A percentile compares a stretch with the other conserved stretches of the same genome.
phyloP scores from a whole-genome alignment of 2,113 vertebrate species.

The Caracal caracal region DNA sequence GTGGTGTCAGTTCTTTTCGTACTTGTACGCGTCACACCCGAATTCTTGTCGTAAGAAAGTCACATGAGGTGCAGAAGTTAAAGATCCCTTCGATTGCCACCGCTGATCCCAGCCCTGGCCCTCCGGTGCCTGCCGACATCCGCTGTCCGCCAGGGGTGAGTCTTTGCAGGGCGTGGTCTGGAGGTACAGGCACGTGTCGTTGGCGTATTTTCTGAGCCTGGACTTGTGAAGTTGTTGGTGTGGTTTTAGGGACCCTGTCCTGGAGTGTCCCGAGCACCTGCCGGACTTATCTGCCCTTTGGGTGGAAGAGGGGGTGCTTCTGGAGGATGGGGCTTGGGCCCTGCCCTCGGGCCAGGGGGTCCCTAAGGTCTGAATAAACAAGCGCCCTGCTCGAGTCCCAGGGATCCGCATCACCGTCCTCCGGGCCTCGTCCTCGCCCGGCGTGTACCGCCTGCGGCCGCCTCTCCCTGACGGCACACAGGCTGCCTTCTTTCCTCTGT shows the following conservation, averaged over 20 bases:
- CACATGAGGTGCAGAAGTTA: not conserved
- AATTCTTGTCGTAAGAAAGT: not conserved
- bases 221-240: not conserved
- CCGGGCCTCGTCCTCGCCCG: rapidly evolving
- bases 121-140: not conserved
- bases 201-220: not conserved
- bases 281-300: not conserved
- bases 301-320: not conserved
- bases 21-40: rapidly evolving
- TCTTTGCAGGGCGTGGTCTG: not conserved
- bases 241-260: no score
- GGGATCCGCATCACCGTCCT: rapidly evolving
- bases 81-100: not conserved
- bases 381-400: not conserved
- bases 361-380: not conserved
- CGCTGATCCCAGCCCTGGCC: not conserved
- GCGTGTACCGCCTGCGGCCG: no score
- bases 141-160: not conserved
- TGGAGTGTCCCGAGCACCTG: no score
- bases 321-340: not conserved
- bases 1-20: not conserved
- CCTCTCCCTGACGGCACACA: not conserved
- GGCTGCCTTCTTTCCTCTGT: not conserved
- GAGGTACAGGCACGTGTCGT: rapidly evolving
- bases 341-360: not conserved